Evolutionary conservation across 2,797 vertebrate species (phyloP).

Genomic region (Psittacula echo): DNA sequence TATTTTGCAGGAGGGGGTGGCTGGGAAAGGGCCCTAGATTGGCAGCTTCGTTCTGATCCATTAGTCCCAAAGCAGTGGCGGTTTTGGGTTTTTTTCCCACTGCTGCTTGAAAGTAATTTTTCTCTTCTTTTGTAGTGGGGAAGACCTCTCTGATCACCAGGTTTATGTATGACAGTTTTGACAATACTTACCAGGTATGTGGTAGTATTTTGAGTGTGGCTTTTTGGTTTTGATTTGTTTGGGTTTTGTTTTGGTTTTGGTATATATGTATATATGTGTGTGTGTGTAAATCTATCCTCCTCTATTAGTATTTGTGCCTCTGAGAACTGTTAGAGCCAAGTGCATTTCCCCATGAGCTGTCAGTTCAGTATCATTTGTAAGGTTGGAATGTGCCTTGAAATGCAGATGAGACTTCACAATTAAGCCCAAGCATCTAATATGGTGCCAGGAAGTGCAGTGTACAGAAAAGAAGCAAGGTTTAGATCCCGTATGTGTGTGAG

Average conservation of each 20-base stretch:
- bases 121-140: slow-evolving; percentile 57
- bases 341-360: neutral
- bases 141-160: slow-evolving; percentile 76
- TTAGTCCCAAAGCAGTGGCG: neutral
- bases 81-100: neutral
- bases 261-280: rapidly evolving
- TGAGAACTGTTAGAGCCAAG: neutral
- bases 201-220: neutral
- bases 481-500: neutral
- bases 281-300: neutral
- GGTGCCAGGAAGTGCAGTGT: neutral
- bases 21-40: neutral
- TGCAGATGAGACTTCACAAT: neutral
- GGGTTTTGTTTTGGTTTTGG: neutral
- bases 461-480: neutral
- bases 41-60: neutral
- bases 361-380: neutral
- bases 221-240: neutral
- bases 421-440: neutral
- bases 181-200: slow-evolving; percentile 76
- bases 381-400: neutral
- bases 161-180: slow-evolving; percentile 78
- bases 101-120: slow-evolving; percentile 23
- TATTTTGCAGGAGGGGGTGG: neutral
- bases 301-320: neutral